These are phyloP conservation scores for Diacarnus erythraeanus DNA, from an alignment of 37 sponge, comb jelly and placozoan species.

Conservation along the genomic window DNA sequence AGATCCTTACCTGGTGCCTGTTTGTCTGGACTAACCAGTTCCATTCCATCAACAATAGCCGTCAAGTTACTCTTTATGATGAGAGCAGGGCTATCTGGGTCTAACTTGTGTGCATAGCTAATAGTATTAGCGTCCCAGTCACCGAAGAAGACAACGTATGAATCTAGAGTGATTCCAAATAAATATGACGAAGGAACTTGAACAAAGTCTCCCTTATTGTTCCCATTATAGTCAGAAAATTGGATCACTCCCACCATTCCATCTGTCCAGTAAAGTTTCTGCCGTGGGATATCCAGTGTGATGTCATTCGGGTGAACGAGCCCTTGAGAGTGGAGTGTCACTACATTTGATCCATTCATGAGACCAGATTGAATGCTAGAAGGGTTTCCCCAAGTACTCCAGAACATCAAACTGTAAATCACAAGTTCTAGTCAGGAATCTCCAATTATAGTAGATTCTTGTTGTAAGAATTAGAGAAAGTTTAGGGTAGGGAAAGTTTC, in stretches of 20 bases:
- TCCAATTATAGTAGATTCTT: too few species aligned
- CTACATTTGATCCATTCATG: conserved; percentile 57
- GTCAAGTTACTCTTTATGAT: background rate
- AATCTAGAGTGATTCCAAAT: conserved; percentile 15
- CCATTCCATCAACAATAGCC: conserved; percentile 2
- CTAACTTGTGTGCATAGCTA: conserved; percentile 3
- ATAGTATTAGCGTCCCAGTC: conserved; percentile 53
- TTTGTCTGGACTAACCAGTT: background rate
- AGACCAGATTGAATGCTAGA: conserved; percentile 51
- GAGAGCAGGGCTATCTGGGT: background rate
- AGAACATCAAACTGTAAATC: conserved; percentile 46
- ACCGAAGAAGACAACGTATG: conserved; percentile 53
- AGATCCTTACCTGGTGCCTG: background rate
- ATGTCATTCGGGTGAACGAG: conserved; percentile 40
- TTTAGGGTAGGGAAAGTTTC: too few species aligned
- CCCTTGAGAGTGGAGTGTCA: conserved; percentile 10
- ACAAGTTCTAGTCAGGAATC: too few species aligned
- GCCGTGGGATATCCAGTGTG: conserved; percentile 20
- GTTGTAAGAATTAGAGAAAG: too few species aligned
- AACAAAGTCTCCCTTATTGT: background rate
- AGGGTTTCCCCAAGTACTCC: conserved; percentile 57
- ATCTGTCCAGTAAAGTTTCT: conserved; percentile 42
- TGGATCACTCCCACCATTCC: conserved; percentile 4
- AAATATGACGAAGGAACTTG: background rate
- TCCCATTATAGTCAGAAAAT: conserved; percentile 23